phyloP scores from a whole-genome alignment of 1,140 invertebrate genomes.

The Maconellicoccus hirsutus region DNA sequence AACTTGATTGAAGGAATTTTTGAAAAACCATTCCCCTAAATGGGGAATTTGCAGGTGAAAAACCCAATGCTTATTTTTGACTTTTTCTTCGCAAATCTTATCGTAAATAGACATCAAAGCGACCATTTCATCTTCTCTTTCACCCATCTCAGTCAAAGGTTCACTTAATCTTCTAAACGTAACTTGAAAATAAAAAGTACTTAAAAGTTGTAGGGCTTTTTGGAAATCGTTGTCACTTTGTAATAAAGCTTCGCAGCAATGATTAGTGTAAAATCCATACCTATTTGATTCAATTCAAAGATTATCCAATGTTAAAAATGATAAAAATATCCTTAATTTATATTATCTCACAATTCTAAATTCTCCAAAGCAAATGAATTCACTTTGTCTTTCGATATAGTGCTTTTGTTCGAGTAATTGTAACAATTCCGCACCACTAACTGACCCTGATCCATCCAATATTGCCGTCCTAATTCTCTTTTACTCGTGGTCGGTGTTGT shows the following conservation, averaged over 20 bases:
- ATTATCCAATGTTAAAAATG: neutral
- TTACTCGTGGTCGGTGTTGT: neutral
- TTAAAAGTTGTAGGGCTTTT: neutral
- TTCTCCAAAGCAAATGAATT: neutral
- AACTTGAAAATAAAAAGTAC: neutral
- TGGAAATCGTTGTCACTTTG: neutral
- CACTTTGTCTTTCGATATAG: neutral
- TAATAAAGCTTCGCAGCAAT: neutral
- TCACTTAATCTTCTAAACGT: neutral
- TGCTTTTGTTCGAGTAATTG: neutral
- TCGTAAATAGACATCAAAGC: constrained; percentile 4
- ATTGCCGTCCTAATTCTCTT: neutral
- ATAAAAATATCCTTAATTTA: too few relatives aligned
- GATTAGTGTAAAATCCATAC: constrained; percentile 12
- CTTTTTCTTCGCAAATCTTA: neutral
- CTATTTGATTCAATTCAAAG: neutral
- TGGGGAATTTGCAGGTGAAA: neutral
- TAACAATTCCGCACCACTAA: constrained; percentile 9
- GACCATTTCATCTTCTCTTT: constrained; percentile 5
- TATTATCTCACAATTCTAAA: constrained; percentile 12
- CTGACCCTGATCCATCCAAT: constrained; percentile 9
- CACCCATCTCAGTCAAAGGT: neutral
- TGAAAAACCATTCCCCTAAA: neutral
- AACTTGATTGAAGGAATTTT: neutral
- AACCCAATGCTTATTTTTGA: neutral